Conservation (phyloP, 1,140 invertebrate genomes). For the Tribolium castaneum region DNA sequence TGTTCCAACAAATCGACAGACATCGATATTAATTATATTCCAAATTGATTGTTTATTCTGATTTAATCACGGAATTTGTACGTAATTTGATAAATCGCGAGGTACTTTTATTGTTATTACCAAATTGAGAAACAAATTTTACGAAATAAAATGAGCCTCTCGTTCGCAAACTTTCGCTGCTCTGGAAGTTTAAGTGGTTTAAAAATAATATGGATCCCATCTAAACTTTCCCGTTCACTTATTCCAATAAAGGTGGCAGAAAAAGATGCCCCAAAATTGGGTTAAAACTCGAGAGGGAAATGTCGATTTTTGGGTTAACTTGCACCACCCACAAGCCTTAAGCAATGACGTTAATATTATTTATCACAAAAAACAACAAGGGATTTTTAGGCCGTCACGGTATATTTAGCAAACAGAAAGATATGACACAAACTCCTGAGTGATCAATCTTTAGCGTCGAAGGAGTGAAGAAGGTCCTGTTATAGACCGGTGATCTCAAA, state of each 20-base stretch:
- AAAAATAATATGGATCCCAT: constrained; percentile 28
- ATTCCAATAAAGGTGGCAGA: not conserved
- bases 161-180: not conserved
- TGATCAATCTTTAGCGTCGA: too few relatives aligned
- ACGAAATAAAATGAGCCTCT: constrained; percentile 18
- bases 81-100: not conserved
- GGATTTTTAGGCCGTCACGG: too few relatives aligned
- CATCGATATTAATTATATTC: constrained; percentile 13
- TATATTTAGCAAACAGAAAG: too few relatives aligned
- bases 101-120: not conserved
- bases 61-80: not conserved
- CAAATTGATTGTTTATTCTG: constrained; percentile 17
- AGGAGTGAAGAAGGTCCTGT: too few relatives aligned
- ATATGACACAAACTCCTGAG: too few relatives aligned
- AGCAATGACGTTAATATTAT: too few relatives aligned
- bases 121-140: constrained; percentile 8
- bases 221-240: constrained; percentile 12
- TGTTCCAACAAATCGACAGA: constrained; percentile 11
- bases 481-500: too few relatives aligned
- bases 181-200: constrained; percentile 21
- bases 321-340: too few relatives aligned
- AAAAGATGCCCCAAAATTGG: not conserved
- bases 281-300: not conserved
- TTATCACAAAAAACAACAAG: too few relatives aligned
- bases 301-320: too few relatives aligned